Evolutionary conservation across 2,113 vertebrate species (phyloP).

Genomic region (Aix galericulata): DNA sequence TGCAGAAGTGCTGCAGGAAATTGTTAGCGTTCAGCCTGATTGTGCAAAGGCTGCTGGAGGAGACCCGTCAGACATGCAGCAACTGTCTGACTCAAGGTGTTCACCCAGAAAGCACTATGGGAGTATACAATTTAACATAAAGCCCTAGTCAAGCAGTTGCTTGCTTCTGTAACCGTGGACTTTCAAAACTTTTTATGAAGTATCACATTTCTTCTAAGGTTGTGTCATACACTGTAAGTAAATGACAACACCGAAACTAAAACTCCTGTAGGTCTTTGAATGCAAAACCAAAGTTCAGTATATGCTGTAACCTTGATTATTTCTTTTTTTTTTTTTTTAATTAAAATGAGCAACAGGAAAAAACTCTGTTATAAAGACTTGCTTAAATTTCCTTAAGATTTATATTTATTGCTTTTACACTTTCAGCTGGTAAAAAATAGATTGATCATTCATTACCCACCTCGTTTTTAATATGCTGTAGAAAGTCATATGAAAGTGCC

Average conservation of each 20-base stretch:
- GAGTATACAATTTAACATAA: neutral
- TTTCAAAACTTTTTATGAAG: conserved; percentile 68
- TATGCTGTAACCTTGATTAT: neutral
- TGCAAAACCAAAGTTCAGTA: neutral
- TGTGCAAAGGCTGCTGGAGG: neutral
- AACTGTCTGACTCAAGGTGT: neutral
- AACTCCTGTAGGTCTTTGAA: neutral
- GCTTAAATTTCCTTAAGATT: neutral
- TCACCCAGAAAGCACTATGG: neutral
- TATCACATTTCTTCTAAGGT: neutral
- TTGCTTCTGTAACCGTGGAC: conserved; percentile 16
- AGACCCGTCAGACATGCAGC: neutral
- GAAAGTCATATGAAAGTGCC: conserved; percentile 26
- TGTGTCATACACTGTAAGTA: neutral
- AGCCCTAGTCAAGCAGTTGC: neutral
- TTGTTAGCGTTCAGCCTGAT: neutral
- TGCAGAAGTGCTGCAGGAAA: neutral
- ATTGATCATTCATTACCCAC: neutral
- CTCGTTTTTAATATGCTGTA: neutral
- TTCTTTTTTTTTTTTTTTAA: neutral
- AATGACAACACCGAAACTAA: neutral
- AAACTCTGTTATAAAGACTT: conserved; percentile 26
- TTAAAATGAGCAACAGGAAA: neutral
- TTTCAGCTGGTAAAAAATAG: neutral
- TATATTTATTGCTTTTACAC: neutral